Evolutionary conservation across 35 echinoderm and acorn worm genomes (phyloP).

Genomic region (Nesometra sesokonis): DNA sequence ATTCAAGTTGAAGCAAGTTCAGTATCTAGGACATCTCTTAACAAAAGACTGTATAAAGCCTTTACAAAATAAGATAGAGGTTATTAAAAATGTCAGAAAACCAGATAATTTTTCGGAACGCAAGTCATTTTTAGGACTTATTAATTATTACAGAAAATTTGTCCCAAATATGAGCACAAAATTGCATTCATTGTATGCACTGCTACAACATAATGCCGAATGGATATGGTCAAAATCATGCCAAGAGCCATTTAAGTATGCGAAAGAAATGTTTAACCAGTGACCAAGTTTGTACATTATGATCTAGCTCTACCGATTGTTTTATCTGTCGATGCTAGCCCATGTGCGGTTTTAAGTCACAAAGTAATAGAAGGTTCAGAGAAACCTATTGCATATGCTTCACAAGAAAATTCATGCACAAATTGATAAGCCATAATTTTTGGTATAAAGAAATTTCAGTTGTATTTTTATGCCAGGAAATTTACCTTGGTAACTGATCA

Average conservation of each 20-base stretch:
- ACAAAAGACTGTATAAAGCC: not conserved
- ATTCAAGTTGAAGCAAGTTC: too few relatives aligned
- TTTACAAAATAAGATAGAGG: constrained; percentile 1
- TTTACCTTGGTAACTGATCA: constrained; percentile 39
- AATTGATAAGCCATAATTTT: constrained; percentile 4
- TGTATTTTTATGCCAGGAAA: constrained; percentile 12
- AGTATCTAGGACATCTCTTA: not conserved
- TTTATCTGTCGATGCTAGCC: constrained; percentile 8
- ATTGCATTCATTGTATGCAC: not conserved
- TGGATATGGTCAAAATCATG: not conserved
- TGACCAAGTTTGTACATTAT: not conserved
- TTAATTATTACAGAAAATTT: not conserved
- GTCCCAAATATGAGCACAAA: not conserved
- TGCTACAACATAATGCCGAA: not conserved
- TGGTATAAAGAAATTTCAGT: constrained; percentile 24
- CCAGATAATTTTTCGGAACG: constrained; percentile 8
- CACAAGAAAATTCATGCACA: not conserved
- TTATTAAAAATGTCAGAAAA: not conserved
- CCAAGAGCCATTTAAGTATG: constrained; percentile 9
- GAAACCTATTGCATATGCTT: constrained; percentile 10
- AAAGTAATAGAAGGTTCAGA: not conserved
- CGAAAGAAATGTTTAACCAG: not conserved
- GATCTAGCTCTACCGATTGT: not conserved
- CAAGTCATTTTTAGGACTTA: not conserved
- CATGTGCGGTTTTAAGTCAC: constrained; percentile 24